phyloP scores from a whole-genome alignment of 2,113 vertebrate species.

The Sterrhoptilus dennistouni region DNA sequence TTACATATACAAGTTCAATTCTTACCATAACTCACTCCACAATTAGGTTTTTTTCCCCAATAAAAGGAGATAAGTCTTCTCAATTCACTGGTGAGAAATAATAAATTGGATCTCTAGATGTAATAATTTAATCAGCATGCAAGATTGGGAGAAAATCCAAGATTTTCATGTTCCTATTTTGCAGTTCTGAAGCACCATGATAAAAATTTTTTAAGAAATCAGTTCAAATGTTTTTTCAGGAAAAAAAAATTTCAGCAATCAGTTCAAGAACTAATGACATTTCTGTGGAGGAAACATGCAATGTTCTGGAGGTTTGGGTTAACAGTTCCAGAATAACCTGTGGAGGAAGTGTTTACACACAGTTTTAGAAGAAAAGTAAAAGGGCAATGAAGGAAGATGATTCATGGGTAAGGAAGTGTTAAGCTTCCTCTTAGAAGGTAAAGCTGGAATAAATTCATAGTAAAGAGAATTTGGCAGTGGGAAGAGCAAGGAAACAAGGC shows the following conservation, averaged over 20 bases:
- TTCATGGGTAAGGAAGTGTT: neutral
- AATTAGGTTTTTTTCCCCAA: neutral
- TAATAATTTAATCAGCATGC: neutral
- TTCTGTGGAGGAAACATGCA: neutral
- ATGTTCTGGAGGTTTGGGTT: neutral
- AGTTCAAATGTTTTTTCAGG: fast-evolving
- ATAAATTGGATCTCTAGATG: neutral
- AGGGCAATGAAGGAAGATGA: neutral
- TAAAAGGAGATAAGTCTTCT: neutral
- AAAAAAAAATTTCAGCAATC: neutral
- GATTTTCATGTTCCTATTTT: neutral
- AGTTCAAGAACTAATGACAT: neutral
- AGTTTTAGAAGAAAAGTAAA: neutral
- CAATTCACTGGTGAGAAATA: neutral
- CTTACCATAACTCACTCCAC: neutral
- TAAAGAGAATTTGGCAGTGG: neutral
- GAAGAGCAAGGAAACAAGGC: neutral
- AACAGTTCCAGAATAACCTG: neutral
- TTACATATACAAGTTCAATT: neutral
- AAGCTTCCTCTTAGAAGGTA: neutral
- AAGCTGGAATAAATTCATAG: neutral
- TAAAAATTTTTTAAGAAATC: neutral
- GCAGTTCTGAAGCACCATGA: neutral
- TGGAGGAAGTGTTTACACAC: neutral
- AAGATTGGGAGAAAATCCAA: neutral